Percentiles rank a stretch among this genome's conserved stretches.
Evolutionary conservation across 2,888 invertebrate species (phyloP).

Genomic region (Melolontha melolontha): DNA sequence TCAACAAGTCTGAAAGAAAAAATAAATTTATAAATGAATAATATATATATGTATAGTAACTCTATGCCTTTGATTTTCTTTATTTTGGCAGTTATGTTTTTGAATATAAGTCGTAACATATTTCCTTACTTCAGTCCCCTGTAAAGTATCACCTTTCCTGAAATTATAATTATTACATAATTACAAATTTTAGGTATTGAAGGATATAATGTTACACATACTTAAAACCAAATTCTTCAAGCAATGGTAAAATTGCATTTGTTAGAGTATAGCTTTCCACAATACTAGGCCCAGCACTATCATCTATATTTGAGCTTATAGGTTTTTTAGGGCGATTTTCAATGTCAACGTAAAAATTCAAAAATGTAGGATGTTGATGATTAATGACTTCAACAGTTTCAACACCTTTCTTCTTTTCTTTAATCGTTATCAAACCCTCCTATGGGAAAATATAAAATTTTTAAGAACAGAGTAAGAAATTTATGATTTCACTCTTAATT

Average conservation of each 20-base stretch:
- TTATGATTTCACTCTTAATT: slow-evolving; percentile 41
- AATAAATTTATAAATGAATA: slow-evolving; percentile 5
- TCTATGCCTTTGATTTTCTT: slow-evolving; percentile 55
- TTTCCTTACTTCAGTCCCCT: slow-evolving; percentile 73
- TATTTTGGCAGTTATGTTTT: slow-evolving; percentile 70
- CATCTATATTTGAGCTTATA: slow-evolving; percentile 52
- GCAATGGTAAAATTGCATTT: slow-evolving; percentile 73
- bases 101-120: slow-evolving; percentile 80
- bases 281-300: slow-evolving; percentile 66
- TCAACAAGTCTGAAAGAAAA: slow-evolving; percentile 67
- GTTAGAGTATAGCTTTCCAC: slow-evolving; percentile 79
- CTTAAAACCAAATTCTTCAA: slow-evolving; percentile 71
- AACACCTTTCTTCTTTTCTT: slow-evolving; percentile 82
- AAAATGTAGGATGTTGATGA: slow-evolving; percentile 70
- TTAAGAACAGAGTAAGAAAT: slow-evolving; percentile 36
- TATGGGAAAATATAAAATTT: slow-evolving; percentile 52
- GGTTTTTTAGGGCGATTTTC: slow-evolving; percentile 56
- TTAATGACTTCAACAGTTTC: slow-evolving; percentile 79
- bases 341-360: slow-evolving; percentile 65
- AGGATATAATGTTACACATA: slow-evolving; percentile 52
- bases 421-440: slow-evolving; percentile 73
- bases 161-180: slow-evolving; percentile 46
- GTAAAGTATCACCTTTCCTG: slow-evolving; percentile 59
- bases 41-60: slow-evolving; percentile 1
- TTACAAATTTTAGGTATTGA: slow-evolving; percentile 5